Evolutionary conservation across 2,797 vertebrate genomes (phyloP).

Genomic region (Hemitrygon akajei): DNA sequence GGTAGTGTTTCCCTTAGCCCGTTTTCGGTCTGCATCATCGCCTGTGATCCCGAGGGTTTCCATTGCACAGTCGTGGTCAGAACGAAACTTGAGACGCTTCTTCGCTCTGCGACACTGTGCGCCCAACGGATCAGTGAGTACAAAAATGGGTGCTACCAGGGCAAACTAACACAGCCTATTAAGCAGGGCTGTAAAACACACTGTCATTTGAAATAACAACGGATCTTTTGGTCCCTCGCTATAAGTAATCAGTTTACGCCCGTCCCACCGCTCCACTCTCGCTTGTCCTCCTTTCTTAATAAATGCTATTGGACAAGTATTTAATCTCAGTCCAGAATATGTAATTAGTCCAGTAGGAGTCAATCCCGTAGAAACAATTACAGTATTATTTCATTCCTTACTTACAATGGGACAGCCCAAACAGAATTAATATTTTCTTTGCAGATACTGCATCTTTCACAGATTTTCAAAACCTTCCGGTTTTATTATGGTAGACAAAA

Average conservation of each 20-base stretch:
- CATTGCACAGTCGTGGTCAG: neutral
- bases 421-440: neutral
- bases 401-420: neutral
- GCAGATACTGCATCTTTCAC: neutral
- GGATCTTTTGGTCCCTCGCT: neutral
- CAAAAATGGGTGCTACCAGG: neutral
- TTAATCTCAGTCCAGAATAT: neutral
- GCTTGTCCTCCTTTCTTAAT: neutral
- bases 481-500: no score
- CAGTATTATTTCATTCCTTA: neutral
- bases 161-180: neutral
- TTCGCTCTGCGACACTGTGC: neutral
- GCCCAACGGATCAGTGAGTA: neutral
- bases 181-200: no score
- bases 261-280: neutral
- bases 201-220: neutral
- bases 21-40: neutral
- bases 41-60: neutral
- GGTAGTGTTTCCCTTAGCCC: neutral
- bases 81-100: neutral
- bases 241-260: neutral
- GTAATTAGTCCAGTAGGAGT: neutral
- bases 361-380: neutral
- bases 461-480: no score
- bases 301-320: neutral